A percentile compares a stretch with the other conserved stretches of the same genome.
phyloP scores from a whole-genome alignment of 30 jellyfish, hydroid and myxozoan species.

The Aurelia aurita complex sp. Pacific region DNA sequence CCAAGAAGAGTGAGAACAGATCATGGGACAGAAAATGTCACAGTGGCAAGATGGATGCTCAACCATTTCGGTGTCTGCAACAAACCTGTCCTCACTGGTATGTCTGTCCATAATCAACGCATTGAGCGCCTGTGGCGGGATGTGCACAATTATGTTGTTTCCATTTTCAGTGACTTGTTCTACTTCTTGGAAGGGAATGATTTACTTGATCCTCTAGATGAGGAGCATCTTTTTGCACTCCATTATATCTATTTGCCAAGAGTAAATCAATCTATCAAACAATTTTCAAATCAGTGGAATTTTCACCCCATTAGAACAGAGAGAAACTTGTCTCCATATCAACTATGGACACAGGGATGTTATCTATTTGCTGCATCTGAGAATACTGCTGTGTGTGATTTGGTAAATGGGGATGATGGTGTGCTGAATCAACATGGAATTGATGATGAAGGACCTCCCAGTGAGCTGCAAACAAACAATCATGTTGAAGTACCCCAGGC shows the following conservation, averaged over 20 bases:
- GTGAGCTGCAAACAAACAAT: slow-evolving; percentile 22
- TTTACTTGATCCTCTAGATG: slow-evolving; percentile 23
- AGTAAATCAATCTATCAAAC: no score
- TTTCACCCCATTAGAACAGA: slow-evolving; percentile 5
- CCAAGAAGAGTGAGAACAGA: slow-evolving; percentile 22
- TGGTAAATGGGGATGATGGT: slow-evolving; percentile 44
- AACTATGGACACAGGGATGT: slow-evolving; percentile 1
- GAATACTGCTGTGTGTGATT: slow-evolving; percentile 32
- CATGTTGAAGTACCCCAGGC: slow-evolving; percentile 44
- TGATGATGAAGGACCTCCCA: slow-evolving; percentile 38
- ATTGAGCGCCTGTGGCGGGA: slow-evolving; percentile 47
- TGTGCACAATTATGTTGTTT: slow-evolving; percentile 1
- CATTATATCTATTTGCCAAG: no score
- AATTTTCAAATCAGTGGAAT: no score
- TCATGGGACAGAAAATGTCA: slow-evolving; percentile 47
- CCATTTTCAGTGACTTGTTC: slow-evolving; percentile 19
- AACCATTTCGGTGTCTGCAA: slow-evolving; percentile 12
- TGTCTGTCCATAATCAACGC: slow-evolving; percentile 24
- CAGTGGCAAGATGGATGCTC: slow-evolving; percentile 43
- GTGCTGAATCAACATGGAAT: slow-evolving; percentile 25
- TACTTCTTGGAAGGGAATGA: neutral
- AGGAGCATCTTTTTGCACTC: neutral
- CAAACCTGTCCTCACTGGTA: slow-evolving; percentile 38
- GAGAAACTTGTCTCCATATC: slow-evolving; percentile 2
- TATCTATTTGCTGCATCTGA: slow-evolving; percentile 36